Conservation (phyloP, 1,140 invertebrate genomes). For the Pseudomyrmex flavicornis region DNA sequence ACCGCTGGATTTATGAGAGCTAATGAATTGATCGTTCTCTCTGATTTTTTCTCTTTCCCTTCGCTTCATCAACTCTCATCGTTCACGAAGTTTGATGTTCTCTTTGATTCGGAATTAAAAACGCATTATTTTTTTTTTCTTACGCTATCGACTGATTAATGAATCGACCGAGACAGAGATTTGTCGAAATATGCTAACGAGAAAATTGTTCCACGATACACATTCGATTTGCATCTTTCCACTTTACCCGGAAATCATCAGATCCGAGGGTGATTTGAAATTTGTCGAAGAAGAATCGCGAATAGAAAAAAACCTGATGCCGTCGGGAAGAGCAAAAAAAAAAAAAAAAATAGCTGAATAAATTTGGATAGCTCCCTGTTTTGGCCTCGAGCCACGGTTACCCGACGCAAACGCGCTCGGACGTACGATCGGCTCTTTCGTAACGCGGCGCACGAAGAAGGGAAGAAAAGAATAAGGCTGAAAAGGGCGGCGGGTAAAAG, state of each 20-base stretch:
- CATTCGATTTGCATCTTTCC: conserved; percentile 1
- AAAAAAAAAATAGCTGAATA: conserved; percentile 80
- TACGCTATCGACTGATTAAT: conserved; percentile 3
- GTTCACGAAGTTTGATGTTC: neutral
- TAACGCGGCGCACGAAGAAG: conserved; percentile 66
- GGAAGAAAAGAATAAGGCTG: conserved; percentile 20
- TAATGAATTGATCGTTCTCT: conserved; percentile 82
- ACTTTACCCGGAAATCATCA: conserved; percentile 79
- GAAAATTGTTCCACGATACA: neutral
- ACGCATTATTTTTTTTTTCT: neutral
- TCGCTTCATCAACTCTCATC: neutral
- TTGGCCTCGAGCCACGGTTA: conserved; percentile 80
- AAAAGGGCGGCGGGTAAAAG: conserved; percentile 39
- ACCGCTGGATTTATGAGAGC: conserved; percentile 84
- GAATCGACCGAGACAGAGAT: neutral
- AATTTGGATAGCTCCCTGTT: conserved; percentile 85
- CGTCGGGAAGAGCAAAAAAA: conserved; percentile 59
- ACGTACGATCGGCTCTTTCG: conserved; percentile 72
- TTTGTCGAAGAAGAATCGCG: conserved; percentile 64
- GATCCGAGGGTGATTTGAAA: conserved; percentile 67
- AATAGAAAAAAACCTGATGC: conserved; percentile 60
- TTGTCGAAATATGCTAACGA: neutral
- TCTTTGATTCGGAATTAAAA: neutral
- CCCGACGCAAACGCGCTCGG: conserved; percentile 73
- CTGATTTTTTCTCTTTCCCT: conserved; percentile 2